Conservation (phyloP, 2,888 invertebrate species). For the Drosophila hamatofila region DNA sequence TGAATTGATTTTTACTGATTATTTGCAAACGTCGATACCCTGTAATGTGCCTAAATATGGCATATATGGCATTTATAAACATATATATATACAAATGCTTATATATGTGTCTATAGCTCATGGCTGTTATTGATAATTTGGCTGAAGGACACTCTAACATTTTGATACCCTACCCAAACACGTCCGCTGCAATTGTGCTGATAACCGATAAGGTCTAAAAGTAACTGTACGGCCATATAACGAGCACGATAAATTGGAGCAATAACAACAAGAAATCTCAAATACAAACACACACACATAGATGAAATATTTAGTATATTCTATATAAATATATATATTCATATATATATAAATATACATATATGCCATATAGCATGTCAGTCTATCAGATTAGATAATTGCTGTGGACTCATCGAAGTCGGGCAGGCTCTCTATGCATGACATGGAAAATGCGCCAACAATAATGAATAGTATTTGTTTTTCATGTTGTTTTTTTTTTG, state of each 20-base stretch:
- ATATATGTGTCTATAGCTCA: slow-evolving; percentile 13
- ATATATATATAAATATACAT: neutral
- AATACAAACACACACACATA: slow-evolving; percentile 4
- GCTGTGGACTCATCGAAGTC: slow-evolving; percentile 41
- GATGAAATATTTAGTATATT: slow-evolving; percentile 23
- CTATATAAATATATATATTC: slow-evolving; percentile 8
- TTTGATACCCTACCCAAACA: slow-evolving; percentile 2
- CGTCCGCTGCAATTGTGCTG: slow-evolving; percentile 51
- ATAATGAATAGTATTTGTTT: neutral
- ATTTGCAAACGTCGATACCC: neutral
- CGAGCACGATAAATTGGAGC: slow-evolving; percentile 60
- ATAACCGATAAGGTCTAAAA: slow-evolving; percentile 65
- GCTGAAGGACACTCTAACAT: slow-evolving; percentile 60
- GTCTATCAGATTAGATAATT: slow-evolving; percentile 61
- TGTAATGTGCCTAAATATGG: neutral
- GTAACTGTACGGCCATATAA: slow-evolving; percentile 42
- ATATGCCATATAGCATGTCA: slow-evolving; percentile 33
- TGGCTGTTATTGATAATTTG: slow-evolving; percentile 29
- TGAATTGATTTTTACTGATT: neutral
- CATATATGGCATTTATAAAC: neutral
- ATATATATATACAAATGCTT: neutral
- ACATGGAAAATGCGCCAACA: slow-evolving; percentile 33
- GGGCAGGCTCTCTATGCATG: slow-evolving; percentile 18
- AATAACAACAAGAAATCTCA: slow-evolving; percentile 46
- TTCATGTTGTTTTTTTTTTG: neutral